Conservation (phyloP, 1,140 invertebrate genomes). For the Pentalonia nigronervosa region DNA sequence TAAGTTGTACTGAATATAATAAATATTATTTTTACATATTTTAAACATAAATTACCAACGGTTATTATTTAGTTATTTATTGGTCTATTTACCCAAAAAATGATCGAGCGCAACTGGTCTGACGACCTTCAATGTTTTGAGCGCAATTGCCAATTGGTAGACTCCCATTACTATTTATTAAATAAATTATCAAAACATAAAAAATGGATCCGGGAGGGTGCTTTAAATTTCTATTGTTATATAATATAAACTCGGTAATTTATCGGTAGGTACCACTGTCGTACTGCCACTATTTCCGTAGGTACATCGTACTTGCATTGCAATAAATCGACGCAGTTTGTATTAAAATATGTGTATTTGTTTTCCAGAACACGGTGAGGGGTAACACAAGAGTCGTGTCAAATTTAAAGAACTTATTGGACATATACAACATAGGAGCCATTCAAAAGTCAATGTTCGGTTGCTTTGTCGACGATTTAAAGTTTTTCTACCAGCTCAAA, state of each 20-base stretch:
- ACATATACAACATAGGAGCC: background rate
- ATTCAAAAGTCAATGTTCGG: slow-evolving; percentile 28
- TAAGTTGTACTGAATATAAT: background rate
- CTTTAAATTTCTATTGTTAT: background rate
- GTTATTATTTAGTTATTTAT: background rate
- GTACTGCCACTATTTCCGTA: background rate
- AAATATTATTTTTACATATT: background rate
- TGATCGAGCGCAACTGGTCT: background rate
- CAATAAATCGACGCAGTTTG: background rate
- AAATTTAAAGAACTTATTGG: slow-evolving; percentile 41
- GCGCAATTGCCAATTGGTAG: background rate
- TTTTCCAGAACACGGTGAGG: background rate
- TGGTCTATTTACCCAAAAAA: too few species aligned
- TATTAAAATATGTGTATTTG: background rate
- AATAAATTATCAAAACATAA: background rate
- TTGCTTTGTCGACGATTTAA: background rate
- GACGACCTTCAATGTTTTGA: background rate
- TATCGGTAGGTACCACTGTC: background rate
- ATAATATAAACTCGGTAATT: background rate
- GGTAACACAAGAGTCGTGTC: background rate
- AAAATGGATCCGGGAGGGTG: background rate
- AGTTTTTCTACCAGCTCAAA: slow-evolving; percentile 41
- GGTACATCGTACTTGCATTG: too few species aligned
- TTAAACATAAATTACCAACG: background rate
- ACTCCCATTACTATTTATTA: background rate